These are phyloP conservation scores for Andrena flavipes DNA, from an alignment of 2,888 invertebrate genomes.

Conservation along the genomic window DNA sequence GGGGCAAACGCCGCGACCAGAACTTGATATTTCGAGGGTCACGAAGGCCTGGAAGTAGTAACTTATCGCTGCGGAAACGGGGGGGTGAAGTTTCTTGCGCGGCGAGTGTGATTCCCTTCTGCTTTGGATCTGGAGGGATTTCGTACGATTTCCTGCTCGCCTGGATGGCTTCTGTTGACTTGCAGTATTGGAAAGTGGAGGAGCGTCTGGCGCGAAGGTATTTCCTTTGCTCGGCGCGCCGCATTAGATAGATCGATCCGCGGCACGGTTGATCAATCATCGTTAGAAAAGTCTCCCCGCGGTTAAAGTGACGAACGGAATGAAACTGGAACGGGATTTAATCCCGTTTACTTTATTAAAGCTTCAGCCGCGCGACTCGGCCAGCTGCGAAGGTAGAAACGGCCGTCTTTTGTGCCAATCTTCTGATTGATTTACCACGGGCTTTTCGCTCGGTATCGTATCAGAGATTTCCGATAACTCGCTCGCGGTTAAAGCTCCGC, in stretches of 20 bases:
- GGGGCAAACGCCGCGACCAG: not conserved
- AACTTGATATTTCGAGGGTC: not conserved
- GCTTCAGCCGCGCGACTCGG: conserved; percentile 9
- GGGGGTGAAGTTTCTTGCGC: no score
- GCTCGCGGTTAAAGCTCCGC: conserved; percentile 6
- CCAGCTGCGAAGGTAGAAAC: conserved; percentile 11
- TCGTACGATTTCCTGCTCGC: no score
- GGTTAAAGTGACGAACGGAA: not conserved
- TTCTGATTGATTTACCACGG: conserved; percentile 38
- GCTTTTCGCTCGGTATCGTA: conserved; percentile 27
- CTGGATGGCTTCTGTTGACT: no score
- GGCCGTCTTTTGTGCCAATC: conserved; percentile 48
- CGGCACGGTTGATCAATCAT: conserved; percentile 34
- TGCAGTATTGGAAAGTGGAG: no score
- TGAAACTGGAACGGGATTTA: conserved; percentile 37
- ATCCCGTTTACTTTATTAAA: conserved; percentile 52
- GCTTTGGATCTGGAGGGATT: no score
- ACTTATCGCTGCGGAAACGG: no score
- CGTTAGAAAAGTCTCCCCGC: conserved; percentile 25
- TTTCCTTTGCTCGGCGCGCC: not conserved
- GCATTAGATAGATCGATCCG: not conserved
- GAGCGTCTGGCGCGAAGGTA: not conserved
- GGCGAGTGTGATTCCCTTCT: no score
- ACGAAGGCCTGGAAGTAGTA: no score
- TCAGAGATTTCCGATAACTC: conserved; percentile 55